phyloP scores from a whole-genome alignment of 2,113 vertebrate genomes.

The Perca fluviatilis region DNA sequence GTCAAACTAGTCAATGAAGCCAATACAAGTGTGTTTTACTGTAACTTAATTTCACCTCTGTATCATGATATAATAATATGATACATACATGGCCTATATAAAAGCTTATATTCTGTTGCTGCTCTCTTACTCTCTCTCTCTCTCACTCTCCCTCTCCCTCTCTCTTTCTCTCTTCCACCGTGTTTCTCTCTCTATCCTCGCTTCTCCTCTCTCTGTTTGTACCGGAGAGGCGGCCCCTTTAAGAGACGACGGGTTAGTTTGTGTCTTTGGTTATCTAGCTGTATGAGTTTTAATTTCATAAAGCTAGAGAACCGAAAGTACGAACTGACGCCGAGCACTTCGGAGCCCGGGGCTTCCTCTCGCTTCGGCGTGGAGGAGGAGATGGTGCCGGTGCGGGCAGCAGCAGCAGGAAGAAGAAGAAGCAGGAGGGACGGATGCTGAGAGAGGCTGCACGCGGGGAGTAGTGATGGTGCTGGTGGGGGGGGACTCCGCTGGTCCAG shows the following conservation, averaged over 20 bases:
- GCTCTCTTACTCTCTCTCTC: background rate
- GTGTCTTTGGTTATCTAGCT: constrained; percentile 99
- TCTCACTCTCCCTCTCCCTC: constrained; percentile 30
- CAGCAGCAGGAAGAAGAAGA: constrained; percentile 39
- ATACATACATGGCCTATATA: background rate
- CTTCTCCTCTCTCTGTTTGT: constrained; percentile 50
- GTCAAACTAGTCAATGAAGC: background rate
- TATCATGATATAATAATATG: constrained; percentile 6
- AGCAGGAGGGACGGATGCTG: constrained; percentile 63
- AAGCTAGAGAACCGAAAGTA: constrained; percentile 99
- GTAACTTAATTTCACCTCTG: background rate
- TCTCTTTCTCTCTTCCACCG: background rate
- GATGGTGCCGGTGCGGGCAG: constrained; percentile 47
- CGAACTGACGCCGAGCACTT: constrained; percentile 86
- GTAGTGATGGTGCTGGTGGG: constrained; percentile 28
- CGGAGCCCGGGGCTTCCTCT: constrained; percentile 59
- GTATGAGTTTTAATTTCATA: constrained; percentile 99
- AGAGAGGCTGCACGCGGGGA: constrained; percentile 58
- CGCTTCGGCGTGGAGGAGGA: constrained; percentile 44
- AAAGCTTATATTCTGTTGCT: constrained; percentile 7
- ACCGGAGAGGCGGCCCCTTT: constrained; percentile 82
- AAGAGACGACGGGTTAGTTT: constrained; percentile 89
- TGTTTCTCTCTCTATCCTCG: constrained; percentile 11
- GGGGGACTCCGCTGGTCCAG: constrained; percentile 1
- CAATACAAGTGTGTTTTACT: background rate